These are phyloP conservation scores for Trichonephila inaurata DNA, from an alignment of 1,140 invertebrate genomes.

Conservation along the genomic window DNA sequence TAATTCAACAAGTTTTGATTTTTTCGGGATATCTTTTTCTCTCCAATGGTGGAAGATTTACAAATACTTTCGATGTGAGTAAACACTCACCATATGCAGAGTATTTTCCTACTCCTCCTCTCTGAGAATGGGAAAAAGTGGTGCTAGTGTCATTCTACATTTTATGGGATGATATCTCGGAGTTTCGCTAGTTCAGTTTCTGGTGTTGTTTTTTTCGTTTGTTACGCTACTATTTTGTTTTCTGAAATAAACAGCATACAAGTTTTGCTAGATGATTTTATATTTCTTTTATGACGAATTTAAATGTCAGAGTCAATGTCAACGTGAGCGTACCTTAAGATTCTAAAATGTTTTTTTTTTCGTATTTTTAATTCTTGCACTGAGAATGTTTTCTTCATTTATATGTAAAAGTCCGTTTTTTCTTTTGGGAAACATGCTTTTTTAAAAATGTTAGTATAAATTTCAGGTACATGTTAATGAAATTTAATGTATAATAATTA, in stretches of 20 bases:
- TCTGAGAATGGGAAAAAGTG: background rate
- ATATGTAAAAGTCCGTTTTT: too few species aligned
- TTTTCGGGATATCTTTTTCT: conserved; percentile 28
- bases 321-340: background rate
- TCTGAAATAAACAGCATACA: background rate
- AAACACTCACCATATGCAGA: conserved; percentile 43
- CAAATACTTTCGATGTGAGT: conserved; percentile 54
- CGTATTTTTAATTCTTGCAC: too few species aligned
- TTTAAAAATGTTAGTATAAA: too few species aligned
- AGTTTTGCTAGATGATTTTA: too few species aligned
- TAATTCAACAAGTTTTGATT: conserved; percentile 71
- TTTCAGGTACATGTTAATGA: too few species aligned
- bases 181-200: background rate
- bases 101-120: background rate
- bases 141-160: conserved; percentile 7
- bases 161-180: background rate
- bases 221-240: background rate
- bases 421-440: too few species aligned
- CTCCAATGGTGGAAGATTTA: conserved; percentile 9
- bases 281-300: too few species aligned
- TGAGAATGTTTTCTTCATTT: too few species aligned
- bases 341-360: too few species aligned
- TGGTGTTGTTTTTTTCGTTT: background rate
- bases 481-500: too few species aligned
- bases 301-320: background rate